Evolutionary conservation across 2,113 vertebrate genomes (phyloP).

Genomic region (Helogale parvula): DNA sequence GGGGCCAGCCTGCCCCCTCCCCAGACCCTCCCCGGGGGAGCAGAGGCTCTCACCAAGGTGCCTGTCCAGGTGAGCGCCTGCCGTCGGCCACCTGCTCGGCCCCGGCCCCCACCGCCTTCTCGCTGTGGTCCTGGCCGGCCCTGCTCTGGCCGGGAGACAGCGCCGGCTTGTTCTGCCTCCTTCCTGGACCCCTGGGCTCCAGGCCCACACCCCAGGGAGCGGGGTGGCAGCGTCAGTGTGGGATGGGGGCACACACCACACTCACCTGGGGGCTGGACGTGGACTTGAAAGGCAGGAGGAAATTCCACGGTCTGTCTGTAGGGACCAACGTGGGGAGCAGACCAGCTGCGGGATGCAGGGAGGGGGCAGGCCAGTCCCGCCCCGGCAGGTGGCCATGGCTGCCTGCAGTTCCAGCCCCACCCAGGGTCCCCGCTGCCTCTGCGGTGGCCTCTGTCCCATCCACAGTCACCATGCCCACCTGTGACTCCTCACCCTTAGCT

Average conservation of each 20-base stretch:
- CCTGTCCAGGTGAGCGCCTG: neutral
- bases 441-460: neutral
- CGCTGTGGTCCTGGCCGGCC: constrained; percentile 72
- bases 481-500: neutral
- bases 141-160: constrained; percentile 72
- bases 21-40: neutral
- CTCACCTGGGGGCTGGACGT: neutral
- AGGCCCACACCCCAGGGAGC: neutral
- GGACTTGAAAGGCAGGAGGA: constrained; percentile 72
- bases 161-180: constrained; percentile 80
- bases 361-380: neutral
- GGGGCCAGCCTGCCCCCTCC: rapidly evolving
- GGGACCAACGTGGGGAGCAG: neutral
- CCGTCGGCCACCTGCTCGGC: constrained; percentile 22
- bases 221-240: neutral
- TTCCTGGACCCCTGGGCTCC: constrained; percentile 42
- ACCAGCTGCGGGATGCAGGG: neutral
- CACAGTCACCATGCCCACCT: rapidly evolving
- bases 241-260: neutral
- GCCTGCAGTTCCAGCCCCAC: neutral
- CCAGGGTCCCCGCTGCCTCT: neutral
- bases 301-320: constrained; percentile 53
- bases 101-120: constrained; percentile 52
- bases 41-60: neutral
- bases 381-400: neutral